Base-by-base conservation (phyloP, 2,888 invertebrate species). In the Drosophila kokeensis region DNA sequence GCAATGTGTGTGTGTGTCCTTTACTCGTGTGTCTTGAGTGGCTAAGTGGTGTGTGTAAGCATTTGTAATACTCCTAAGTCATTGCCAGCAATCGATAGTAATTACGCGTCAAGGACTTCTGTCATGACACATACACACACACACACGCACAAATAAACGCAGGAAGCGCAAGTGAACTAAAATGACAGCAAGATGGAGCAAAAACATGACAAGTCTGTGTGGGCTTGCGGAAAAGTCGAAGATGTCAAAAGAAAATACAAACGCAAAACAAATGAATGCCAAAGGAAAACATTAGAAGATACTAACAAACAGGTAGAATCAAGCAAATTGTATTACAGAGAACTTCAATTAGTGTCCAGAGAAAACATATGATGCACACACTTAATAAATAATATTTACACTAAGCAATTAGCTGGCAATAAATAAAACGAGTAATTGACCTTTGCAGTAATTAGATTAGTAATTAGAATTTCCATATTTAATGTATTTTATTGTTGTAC, bases 71-170 rank as follows among this genome's bases (percentile, higher is more conserved):
- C 72, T 59, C 60, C 54, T 58, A 70, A 81, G 81, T 81, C 77
- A 77, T 81, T 76, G 77, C 52, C 69, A 73, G 59, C 69, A 81
- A 79, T 81, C 81, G 76, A 79, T 79, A 79, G 69, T 81, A 79
- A 79, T 79, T 81, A 79, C 73, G 62, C 54, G 27, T 79, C 80
- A 80, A 79, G 72, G 79, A 76, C 73, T 53, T 52, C 52, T 40
- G 49, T 61, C 30, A 59, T 53, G 54, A 29, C 40, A 15, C 30
- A 29, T 8, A 40, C 38, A 32, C 52, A n/a, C 30, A 29, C 13
- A 40, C 38, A 32, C 52, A n/a, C 18, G 11, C 49, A 34, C 15
- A 59, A 32, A 61, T 32, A 60, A 52, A 42, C n/a, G 18, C 55
- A 21, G 27, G 32, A 53, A 21, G n/a, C 52, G 18, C 34, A 27